Percentiles rank a stretch among this genome's conserved stretches.
These are phyloP conservation scores for Schizotus pectinicornis DNA, from an alignment of 2,888 invertebrate genomes.

Conservation along the genomic window DNA sequence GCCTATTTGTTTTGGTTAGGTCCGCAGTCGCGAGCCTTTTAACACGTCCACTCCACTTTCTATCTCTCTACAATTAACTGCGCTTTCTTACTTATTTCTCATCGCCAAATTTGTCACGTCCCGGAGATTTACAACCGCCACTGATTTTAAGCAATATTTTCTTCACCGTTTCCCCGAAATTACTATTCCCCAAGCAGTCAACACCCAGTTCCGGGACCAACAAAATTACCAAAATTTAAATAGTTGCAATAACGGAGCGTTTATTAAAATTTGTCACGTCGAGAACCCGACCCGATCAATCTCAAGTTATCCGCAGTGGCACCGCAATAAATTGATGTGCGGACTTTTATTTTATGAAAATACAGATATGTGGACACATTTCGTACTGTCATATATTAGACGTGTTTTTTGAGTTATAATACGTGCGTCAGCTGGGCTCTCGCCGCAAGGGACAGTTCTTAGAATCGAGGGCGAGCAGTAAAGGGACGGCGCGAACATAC, in stretches of 20 bases:
- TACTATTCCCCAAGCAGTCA: no score
- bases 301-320: conserved; percentile 35
- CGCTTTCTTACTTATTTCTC: conserved; percentile 30
- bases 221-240: conserved; percentile 43
- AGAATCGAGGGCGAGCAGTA: conserved; percentile 18
- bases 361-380: conserved; percentile 51
- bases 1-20: conserved; percentile 57
- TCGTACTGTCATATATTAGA: conserved; percentile 46
- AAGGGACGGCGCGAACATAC: conserved; percentile 22
- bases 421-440: conserved; percentile 45
- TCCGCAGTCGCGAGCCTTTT: conserved; percentile 51
- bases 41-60: conserved; percentile 57
- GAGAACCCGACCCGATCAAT: conserved; percentile 28
- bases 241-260: conserved; percentile 39
- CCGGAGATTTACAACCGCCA: conserved; percentile 15
- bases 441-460: conserved; percentile 30
- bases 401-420: conserved; percentile 50
- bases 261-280: conserved; percentile 7
- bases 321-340: conserved; percentile 45
- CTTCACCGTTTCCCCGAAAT: no score
- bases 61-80: conserved; percentile 49
- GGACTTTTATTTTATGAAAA: conserved; percentile 52
- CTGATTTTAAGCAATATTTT: conserved; percentile 5
- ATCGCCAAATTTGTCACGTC: conserved; percentile 28
- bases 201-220: no score